Base-by-base conservation (phyloP, 2,797 vertebrate species). In the Lates japonicus region DNA sequence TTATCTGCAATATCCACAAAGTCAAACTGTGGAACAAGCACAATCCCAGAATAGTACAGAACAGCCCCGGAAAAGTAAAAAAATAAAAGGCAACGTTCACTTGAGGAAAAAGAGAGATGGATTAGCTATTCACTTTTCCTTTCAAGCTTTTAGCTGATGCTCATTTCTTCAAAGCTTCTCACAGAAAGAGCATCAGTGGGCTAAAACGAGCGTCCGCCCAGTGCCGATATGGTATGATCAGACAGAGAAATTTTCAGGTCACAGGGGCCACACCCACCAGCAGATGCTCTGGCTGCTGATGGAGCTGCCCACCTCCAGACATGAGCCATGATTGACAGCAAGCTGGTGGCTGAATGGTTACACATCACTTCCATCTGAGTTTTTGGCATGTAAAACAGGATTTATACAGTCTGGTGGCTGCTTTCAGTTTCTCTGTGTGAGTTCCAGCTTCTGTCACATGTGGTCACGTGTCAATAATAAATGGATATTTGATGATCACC, bases 211-310 rank as follows among this genome's bases (percentile, higher is more conserved):
- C 82, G 37, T 78, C 75, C 62, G 64, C 59, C 68, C 70, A 58
- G 55, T 55, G 79, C 29, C 2, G 57, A 78, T 76, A 55, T 67
- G 71, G 49, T 86, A 69, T 57, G 62, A 86, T 81, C 64, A 76
- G 83, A 83, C 52, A 33, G 78, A 80, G 67, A 85, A 51, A 82
- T 80, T n/a, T 83, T 84, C 31, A 60, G 83, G 90, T 86, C 49
- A 5, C 44, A 8, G 84, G 87, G 85, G 83, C 76, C 83, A 71
- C 91, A n/a, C 93, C 93, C 92, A 93, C 92, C 91, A 91, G 88
- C 92, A 92, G 91, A 85, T 92, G 78, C 88, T 84, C 87, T 71
- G 81, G 80, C 89, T 88, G 78, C 72, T 49, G 82, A 7, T 44
- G 73, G 75, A 64, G 76, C 70, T 60, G 35, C 79, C 92, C 92